Percentiles rank a stretch among this genome's conserved stretches.
phyloP scores from a whole-genome alignment of 2,888 invertebrate genomes.

The Gastracanthus pulcherrimus region DNA sequence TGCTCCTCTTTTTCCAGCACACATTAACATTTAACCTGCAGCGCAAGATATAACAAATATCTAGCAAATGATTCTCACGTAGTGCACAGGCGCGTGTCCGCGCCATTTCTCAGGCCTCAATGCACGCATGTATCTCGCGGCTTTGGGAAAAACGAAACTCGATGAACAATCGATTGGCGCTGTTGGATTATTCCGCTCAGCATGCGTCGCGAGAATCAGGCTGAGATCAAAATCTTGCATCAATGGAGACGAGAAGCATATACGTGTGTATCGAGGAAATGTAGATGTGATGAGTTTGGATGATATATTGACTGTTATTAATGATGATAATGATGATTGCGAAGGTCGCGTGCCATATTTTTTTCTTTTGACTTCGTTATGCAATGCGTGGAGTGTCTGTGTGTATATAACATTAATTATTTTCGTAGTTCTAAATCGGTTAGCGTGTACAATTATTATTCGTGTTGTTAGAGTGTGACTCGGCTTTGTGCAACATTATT shows the following conservation, averaged over 20 bases:
- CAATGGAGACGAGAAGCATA: too few relatives aligned
- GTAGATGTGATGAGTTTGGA: neutral
- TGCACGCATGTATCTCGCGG: neutral
- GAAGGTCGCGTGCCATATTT: neutral
- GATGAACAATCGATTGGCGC: neutral
- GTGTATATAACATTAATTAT: neutral
- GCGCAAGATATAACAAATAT: too few relatives aligned
- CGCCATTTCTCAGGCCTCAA: conserved; percentile 1
- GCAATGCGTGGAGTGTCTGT: neutral
- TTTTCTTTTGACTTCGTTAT: neutral
- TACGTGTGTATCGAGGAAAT: neutral
- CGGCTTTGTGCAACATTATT: neutral
- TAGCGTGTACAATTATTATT: neutral
- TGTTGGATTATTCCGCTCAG: too few relatives aligned
- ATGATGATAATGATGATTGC: too few relatives aligned
- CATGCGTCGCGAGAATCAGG: neutral
- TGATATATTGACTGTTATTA: too few relatives aligned
- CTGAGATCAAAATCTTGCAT: too few relatives aligned
- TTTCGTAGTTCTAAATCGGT: neutral
- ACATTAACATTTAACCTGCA: too few relatives aligned
- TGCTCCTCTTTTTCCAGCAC: neutral
- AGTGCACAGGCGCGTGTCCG: neutral
- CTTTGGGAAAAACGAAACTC: neutral
- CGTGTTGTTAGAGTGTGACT: neutral
- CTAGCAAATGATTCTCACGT: conserved; percentile 8